Evolutionary conservation across 2,113 vertebrate species (phyloP).

Genomic region (Pungitius pungitius): DNA sequence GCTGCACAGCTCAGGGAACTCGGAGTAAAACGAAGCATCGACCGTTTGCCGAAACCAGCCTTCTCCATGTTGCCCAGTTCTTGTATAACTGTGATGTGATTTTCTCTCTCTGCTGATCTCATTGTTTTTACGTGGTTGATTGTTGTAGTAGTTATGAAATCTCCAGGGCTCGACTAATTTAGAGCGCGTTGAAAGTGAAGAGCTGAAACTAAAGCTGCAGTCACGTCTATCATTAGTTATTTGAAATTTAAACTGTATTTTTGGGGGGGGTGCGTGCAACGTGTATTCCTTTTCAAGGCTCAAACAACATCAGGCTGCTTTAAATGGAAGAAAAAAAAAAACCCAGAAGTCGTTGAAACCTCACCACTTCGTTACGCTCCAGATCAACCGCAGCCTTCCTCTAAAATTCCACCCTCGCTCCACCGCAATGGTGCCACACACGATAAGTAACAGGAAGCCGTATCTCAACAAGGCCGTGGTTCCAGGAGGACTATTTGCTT

Average conservation of each 20-base stretch:
- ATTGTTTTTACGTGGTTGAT: background rate
- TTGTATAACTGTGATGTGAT: background rate
- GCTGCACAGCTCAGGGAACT: background rate
- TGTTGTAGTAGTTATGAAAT: background rate
- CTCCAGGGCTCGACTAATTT: background rate
- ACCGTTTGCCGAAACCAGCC: too few species aligned
- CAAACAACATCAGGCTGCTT: background rate
- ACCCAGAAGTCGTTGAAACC: background rate
- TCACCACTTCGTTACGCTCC: background rate
- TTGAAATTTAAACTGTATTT: background rate
- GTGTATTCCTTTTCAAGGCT: background rate
- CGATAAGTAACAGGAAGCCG: constrained; percentile 46
- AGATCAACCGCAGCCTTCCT: constrained; percentile 10
- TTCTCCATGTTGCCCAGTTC: background rate
- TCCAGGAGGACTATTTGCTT: constrained; percentile 70
- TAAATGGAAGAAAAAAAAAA: background rate
- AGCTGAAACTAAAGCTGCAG: background rate
- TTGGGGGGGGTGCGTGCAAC: background rate
- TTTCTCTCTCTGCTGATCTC: background rate
- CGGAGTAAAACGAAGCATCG: too few species aligned
- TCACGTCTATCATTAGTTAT: background rate
- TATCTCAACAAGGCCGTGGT: constrained; percentile 65
- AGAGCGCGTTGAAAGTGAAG: background rate
- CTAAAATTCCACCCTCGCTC: constrained; percentile 4
- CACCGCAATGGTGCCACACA: constrained; percentile 21